phyloP scores from a whole-genome alignment of 2,113 vertebrate species.

The Solea senegalensis region DNA sequence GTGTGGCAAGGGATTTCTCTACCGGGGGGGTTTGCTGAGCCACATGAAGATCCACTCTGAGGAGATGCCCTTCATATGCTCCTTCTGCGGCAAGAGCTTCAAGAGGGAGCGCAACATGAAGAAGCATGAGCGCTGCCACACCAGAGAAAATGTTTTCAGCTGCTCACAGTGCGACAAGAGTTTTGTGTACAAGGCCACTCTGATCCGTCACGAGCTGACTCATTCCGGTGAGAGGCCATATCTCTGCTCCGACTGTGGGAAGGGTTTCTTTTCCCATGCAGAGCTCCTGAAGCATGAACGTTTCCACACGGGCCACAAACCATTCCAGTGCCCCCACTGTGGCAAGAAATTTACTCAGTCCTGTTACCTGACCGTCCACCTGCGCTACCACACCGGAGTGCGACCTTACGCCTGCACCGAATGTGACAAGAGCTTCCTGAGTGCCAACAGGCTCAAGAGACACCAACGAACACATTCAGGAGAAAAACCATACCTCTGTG shows the following conservation, averaged over 20 bases:
- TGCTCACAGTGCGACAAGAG: constrained; percentile 79
- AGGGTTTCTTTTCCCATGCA: constrained; percentile 81
- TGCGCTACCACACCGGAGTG: constrained; percentile 77
- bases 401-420: constrained; percentile 69
- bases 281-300: constrained; percentile 80
- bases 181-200: constrained; percentile 78
- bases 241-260: constrained; percentile 80
- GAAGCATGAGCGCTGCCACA: constrained; percentile 83
- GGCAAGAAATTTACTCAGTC: constrained; percentile 80
- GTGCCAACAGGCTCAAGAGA: constrained; percentile 75
- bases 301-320: constrained; percentile 80
- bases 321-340: constrained; percentile 77
- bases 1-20: constrained; percentile 84
- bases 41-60: constrained; percentile 76
- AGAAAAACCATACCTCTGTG: constrained; percentile 73
- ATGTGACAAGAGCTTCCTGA: constrained; percentile 79
- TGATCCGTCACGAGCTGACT: constrained; percentile 74
- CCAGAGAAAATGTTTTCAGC: constrained; percentile 68
- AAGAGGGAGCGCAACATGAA: constrained; percentile 81
- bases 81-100: constrained; percentile 84
- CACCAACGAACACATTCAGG: constrained; percentile 74
- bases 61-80: constrained; percentile 81
- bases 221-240: constrained; percentile 78
- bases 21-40: constrained; percentile 80
- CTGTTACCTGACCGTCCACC: constrained; percentile 80